A percentile compares a stretch with the other conserved stretches of the same genome.
Conservation (phyloP, 2,113 vertebrate genomes). For the Micronisus gabar region DNA sequence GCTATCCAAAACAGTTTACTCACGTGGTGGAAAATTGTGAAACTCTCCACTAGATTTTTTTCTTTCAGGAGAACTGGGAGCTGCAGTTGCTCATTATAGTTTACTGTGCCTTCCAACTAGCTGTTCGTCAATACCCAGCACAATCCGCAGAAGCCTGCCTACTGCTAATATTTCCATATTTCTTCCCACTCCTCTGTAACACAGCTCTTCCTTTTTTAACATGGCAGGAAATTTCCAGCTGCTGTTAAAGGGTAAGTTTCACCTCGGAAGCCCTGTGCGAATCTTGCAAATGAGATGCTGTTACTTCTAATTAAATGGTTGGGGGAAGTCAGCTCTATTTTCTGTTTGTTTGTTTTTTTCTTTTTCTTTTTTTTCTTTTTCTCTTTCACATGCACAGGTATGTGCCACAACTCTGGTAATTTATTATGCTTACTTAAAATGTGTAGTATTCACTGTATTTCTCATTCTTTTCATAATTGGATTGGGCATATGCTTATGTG, state of each 20-base stretch:
- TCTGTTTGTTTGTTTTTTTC: background rate
- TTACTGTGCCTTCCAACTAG: background rate
- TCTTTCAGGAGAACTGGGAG: background rate
- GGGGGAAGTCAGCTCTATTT: background rate
- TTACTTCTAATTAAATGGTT: background rate
- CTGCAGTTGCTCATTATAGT: background rate
- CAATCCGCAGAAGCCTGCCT: background rate
- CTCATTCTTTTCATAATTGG: slow-evolving; percentile 61
- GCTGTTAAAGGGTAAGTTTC: background rate
- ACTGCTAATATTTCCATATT: background rate
- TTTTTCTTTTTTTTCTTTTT: background rate
- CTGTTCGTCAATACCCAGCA: background rate
- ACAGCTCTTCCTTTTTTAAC: background rate
- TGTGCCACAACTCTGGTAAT: background rate
- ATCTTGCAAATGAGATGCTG: background rate
- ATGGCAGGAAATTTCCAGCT: background rate
- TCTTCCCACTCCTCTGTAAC: background rate
- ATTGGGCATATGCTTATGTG: slow-evolving; percentile 72
- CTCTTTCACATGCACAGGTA: background rate
- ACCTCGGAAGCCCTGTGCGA: background rate
- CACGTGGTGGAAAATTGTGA: slow-evolving; percentile 37
- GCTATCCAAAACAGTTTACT: slow-evolving; percentile 20
- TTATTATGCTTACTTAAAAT: slow-evolving; percentile 22
- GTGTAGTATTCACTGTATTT: background rate
- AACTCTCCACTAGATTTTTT: background rate